A percentile compares a stretch with the other conserved stretches of the same genome.
These are phyloP conservation scores for Hermatobates lingyangjiaoensis DNA, from an alignment of 1,140 invertebrate species.

Conservation along the genomic window DNA sequence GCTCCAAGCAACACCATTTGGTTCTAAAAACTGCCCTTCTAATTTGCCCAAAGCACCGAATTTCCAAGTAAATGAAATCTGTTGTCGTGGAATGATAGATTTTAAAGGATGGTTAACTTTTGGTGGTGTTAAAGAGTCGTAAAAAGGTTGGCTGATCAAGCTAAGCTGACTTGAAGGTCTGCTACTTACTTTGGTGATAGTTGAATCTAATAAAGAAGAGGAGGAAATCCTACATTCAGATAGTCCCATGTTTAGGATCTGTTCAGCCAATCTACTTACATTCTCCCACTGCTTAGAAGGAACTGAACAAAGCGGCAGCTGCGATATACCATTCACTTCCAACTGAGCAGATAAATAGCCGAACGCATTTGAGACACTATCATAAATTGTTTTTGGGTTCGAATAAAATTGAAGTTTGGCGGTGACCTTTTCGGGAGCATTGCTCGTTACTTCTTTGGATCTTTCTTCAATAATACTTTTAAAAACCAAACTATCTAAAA, in stretches of 20 bases:
- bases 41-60: conserved; percentile 98
- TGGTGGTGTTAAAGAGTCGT: conserved; percentile 29
- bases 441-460: no score
- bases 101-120: conserved; percentile 38
- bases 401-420: no score
- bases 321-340: no score
- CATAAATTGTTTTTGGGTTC: not conserved
- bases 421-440: no score
- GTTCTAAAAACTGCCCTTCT: conserved; percentile 98
- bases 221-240: not conserved
- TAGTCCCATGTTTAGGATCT: not conserved
- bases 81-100: conserved; percentile 90
- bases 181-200: conserved; percentile 67
- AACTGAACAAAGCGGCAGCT: no score
- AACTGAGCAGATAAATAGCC: no score
- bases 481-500: no score
- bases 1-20: conserved; percentile 95
- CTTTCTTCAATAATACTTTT: no score
- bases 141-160: conserved; percentile 16
- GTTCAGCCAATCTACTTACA: not conserved
- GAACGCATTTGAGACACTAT: not conserved
- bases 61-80: conserved; percentile 99
- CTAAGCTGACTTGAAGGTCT: conserved; percentile 36
- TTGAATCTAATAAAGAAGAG: conserved; percentile 37
- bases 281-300: no score